Evolutionary conservation across 2,888 invertebrate species (phyloP), one percentile per base, ranked within the genome.

Genomic region (Vesta saturnalis): DNA sequence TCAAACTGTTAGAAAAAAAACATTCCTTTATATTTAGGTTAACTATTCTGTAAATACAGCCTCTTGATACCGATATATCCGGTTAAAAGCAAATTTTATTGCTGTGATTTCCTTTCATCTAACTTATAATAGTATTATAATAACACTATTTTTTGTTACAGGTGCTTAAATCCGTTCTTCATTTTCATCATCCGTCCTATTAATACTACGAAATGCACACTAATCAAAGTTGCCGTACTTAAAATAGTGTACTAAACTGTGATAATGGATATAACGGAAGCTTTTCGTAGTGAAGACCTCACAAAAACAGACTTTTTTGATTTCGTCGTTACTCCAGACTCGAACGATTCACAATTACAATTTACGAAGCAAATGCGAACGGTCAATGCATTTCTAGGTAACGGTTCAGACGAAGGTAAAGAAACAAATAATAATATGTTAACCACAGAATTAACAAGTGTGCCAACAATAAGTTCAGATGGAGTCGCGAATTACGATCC

Each of bases 291-390:
- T 83, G 92, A 93, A 85, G 94, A 94, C 86, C 87, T 94, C 85
- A 90, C 92, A 78, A 94, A 94, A 86, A 92, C 94, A 76, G 94
- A 94, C 86, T 94, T 94, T 87, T 94, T 94, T 85, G 94, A 94
- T 85, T 94, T 94, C 85, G 94, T 94, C 72, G 93, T 93, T 61
- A 92, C 93, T 55, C 92, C 93, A 68, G 92, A 92, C 78, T 88
- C 92, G 79, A 89, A 89, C 80, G 91, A 91, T 83, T 88, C 89
- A 56, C 86, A 87, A 23, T 83, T 83, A 46, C 90, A 90, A 80
- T 89, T 89, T 82, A 88, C 89, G 80, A 88, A 89, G 82, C 89
- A 90, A 81, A 89, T 90, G 89, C 88, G 90, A 73, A 88, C 88
- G 72, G 89, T 90, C 71, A 90, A 89, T 83, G 89, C 89, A 76